phyloP scores from a whole-genome alignment of 2,888 invertebrate species.

The Portevinia maculata region DNA sequence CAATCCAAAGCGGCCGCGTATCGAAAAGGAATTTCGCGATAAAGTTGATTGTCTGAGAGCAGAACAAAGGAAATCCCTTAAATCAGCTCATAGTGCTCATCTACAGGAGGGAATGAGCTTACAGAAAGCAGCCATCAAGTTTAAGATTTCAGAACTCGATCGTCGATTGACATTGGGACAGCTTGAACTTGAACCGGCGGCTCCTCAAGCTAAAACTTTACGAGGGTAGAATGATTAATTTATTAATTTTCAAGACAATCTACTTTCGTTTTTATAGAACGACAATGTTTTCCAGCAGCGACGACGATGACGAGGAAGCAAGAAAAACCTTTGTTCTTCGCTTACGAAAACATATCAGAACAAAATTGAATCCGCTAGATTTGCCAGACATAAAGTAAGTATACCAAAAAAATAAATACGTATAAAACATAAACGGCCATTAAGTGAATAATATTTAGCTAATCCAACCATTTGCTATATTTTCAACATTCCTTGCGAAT shows the following conservation, averaged over 20 bases:
- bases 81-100: constrained; percentile 79
- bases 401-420: too few species aligned
- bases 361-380: constrained; percentile 8
- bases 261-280: neutral
- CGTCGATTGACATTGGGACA: constrained; percentile 78
- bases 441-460: too few species aligned
- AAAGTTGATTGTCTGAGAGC: constrained; percentile 3
- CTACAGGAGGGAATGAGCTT: constrained; percentile 79
- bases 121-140: constrained; percentile 81
- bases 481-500: neutral
- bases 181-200: neutral
- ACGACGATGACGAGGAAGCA: constrained; percentile 40
- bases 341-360: neutral
- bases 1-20: neutral
- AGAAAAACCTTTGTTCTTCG: constrained; percentile 1
- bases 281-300: neutral
- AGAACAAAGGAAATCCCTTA: constrained; percentile 75
- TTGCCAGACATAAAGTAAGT: constrained; percentile 7
- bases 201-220: neutral
- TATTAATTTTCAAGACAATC: too few species aligned
- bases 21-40: constrained; percentile 34
- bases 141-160: constrained; percentile 81
- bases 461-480: too few species aligned
- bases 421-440: too few species aligned
- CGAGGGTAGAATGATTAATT: neutral